Evolutionary conservation across 1,140 invertebrate species (phyloP), one percentile per base, ranked within the genome.

Genomic region (Drosophila hydei): DNA sequence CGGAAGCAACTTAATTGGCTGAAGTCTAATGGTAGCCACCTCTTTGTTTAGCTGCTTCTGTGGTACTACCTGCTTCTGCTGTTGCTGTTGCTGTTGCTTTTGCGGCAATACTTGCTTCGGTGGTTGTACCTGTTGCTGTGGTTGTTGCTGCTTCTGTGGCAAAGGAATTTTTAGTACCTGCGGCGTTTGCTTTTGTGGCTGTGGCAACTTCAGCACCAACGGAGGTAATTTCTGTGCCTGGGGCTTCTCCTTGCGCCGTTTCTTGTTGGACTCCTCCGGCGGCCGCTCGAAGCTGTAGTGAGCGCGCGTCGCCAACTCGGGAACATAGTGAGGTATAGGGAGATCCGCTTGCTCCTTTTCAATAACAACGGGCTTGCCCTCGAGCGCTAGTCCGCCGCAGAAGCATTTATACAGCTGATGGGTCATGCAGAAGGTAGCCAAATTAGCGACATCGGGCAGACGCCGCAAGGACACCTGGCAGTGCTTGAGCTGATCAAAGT

Each of bases 361-460:
- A 27, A 91, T 87, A 1, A 90, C 16, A 14, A 91, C 67, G 0
- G 85, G 85, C 43, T 83, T 80, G 27, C 91, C 91, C 1, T 83
- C 77, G 5, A 23, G 8, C 0, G 78, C 73, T 0, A 68, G 50
- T 4, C 85, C 87, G 3, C 90, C 85, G 33, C 91, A 92, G 45
- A 87, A 91, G 51, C 91, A 92, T 40, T 92, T 92, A 51, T 92
- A 92, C 5, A 92, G 62, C 45, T 88, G 75, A 65, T 92, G 91
- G 5, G 88, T 75, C 87, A 92, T 91, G 45, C 91, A 92, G 54
- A 83, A 92, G 0, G 67, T 74, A 14, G 88, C 89, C 23, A 91
- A 55, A 52, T 91, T 89, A 8, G 63, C 72, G 5, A 90, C 54
- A 16, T 89, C 72, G 0, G 76, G 55, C 33, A 92, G 56, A 3